Evolutionary conservation across 2,113 vertebrate genomes (phyloP), one percentile per base, ranked within the genome.

Genomic region (Paedocypris sp.): DNA sequence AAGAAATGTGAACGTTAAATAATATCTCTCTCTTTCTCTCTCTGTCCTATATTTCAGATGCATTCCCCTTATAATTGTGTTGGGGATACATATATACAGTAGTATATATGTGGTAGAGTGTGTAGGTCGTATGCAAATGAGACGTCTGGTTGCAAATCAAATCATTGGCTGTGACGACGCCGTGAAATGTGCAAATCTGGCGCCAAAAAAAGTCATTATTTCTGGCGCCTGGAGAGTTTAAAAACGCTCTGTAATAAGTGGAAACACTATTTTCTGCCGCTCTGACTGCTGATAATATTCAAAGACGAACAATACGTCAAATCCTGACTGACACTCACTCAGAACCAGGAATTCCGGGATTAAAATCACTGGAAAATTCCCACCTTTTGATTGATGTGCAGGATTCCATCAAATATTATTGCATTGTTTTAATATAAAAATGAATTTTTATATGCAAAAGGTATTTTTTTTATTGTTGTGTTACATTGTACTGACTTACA

Each of bases 61-160:
- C n/a, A n/a, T n/a, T n/a, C n/a, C n/a, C n/a, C n/a, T n/a, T n/a
- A n/a, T n/a, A n/a, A n/a, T n/a, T n/a, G n/a, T n/a, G n/a, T n/a
- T n/a, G n/a, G n/a, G n/a, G n/a, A n/a, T n/a, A n/a, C n/a, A n/a
- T n/a, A n/a, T n/a, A n/a, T n/a, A n/a, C n/a, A n/a, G n/a, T n/a
- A n/a, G n/a, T n/a, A n/a, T n/a, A n/a, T 19, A 12, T 56, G 42
- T 61, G 50, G 64, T 38, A n/a, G 29, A 58, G 39, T 62, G 62
- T 75, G 71, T 68, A 69, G 60, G 71, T 71, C 68, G 74, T 48
- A 66, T 73, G 58, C 50, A 73, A 74, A 75, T 67, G 8, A 60
- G 13, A 18, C 47, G 62, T 59, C 54, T 33, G 46, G 43, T 50
- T 71, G 50, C 22, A 60, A 67, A 60, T 67, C 18, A n/a, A 39